Evolutionary conservation across 30 jellyfish, hydroid and myxozoan genomes (phyloP).

Genomic region (Aurelia aurita complex sp. Pacific): DNA sequence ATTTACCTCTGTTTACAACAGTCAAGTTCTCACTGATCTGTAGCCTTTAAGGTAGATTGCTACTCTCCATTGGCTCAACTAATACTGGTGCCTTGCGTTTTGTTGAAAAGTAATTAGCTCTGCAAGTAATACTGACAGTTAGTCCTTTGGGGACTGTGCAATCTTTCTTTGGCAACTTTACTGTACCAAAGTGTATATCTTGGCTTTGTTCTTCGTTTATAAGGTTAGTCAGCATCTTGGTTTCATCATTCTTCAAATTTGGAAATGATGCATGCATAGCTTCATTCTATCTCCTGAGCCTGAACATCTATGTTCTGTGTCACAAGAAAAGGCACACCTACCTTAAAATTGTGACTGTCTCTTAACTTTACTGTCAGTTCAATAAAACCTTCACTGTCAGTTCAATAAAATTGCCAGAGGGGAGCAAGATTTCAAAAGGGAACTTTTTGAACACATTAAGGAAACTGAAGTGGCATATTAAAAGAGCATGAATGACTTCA

Average conservation of each 20-base stretch:
- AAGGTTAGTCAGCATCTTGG: too few species aligned
- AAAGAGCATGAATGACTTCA: neutral
- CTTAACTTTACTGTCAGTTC: conserved; percentile 3
- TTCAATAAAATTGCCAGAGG: neutral
- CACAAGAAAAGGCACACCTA: conserved; percentile 38
- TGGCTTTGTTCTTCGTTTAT: too few species aligned
- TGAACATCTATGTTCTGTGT: conserved; percentile 1
- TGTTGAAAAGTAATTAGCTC: conserved; percentile 20
- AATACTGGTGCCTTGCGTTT: conserved; percentile 13
- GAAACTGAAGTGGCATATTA: neutral
- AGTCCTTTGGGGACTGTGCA: conserved; percentile 1
- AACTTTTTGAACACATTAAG: neutral
- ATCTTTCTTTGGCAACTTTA: conserved; percentile 10
- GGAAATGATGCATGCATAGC: neutral
- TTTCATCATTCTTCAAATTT: too few species aligned
- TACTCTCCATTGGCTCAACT: conserved; percentile 9
- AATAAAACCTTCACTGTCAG: conserved; percentile 3
- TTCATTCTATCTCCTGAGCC: conserved; percentile 16
- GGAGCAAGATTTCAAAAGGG: neutral
- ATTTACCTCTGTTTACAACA: too few species aligned
- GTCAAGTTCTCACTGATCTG: too few species aligned
- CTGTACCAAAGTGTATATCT: neutral
- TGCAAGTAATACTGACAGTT: conserved; percentile 4
- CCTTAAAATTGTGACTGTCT: neutral
- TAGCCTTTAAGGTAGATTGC: too few species aligned